Evolutionary conservation across 2,888 invertebrate genomes (phyloP).

Genomic region (Thera obeliscata): DNA sequence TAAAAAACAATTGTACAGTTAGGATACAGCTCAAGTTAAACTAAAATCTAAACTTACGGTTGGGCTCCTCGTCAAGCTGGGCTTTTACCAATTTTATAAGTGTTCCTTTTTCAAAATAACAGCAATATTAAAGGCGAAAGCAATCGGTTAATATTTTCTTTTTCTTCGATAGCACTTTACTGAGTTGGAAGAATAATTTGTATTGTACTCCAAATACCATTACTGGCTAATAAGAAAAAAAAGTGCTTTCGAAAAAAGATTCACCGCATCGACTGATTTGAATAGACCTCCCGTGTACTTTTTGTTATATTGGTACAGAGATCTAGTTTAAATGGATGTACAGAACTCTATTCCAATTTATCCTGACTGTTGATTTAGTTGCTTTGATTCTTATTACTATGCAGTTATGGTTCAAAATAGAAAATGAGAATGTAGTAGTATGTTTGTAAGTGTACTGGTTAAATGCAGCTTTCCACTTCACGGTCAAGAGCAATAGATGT

Average conservation of each 20-base stretch:
- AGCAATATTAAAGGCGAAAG: too few species aligned
- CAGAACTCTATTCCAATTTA: not conserved
- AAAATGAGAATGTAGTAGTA: constrained; percentile 26
- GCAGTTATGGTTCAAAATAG: constrained; percentile 46
- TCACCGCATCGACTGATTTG: constrained; percentile 45
- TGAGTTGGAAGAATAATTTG: not conserved
- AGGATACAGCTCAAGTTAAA: too few species aligned
- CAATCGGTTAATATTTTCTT: not conserved
- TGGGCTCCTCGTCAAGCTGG: too few species aligned
- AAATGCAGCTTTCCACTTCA: constrained; percentile 75
- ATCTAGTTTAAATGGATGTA: constrained; percentile 43
- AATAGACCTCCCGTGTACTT: constrained; percentile 33
- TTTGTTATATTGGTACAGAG: constrained; percentile 18
- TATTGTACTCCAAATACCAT: constrained; percentile 11
- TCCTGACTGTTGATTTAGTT: not conserved
- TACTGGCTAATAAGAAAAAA: constrained; percentile 47
- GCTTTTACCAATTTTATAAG: too few species aligned
- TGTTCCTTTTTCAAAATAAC: too few species aligned
- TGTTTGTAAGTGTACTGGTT: constrained; percentile 52
- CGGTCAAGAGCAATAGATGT: constrained; percentile 75
- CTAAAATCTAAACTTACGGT: too few species aligned
- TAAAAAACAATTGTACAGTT: too few species aligned
- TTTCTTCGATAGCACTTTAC: not conserved
- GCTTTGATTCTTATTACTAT: constrained; percentile 20
- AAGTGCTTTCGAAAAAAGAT: constrained; percentile 51